Percentiles rank a stretch among this genome's conserved stretches.
phyloP scores from a whole-genome alignment of 2,888 invertebrate genomes.

The Chymomyza fuscimana region DNA sequence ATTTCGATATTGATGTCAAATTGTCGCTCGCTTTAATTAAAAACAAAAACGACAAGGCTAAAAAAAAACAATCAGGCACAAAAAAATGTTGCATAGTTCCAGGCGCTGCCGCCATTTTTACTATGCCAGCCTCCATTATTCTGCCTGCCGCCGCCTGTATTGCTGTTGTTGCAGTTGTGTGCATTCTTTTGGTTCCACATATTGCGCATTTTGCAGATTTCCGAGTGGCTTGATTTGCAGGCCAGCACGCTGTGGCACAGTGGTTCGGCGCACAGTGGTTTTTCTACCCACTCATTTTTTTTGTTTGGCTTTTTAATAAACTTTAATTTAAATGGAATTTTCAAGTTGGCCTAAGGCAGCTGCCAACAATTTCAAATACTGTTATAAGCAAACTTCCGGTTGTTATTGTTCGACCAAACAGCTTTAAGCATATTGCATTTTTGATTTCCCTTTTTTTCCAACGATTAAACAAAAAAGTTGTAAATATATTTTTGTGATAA shows the following conservation, averaged over 20 bases:
- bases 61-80: neutral
- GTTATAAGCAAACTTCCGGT: constrained; percentile 14
- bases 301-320: neutral
- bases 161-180: constrained; percentile 8
- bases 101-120: neutral
- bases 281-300: neutral
- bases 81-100: neutral
- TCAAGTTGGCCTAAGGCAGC: neutral
- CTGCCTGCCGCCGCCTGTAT: neutral
- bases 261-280: neutral
- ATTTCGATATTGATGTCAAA: constrained; percentile 75
- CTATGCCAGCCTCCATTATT: neutral
- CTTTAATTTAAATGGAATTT: neutral
- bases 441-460: too few relatives aligned
- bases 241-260: constrained; percentile 32
- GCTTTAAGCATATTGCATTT: neutral
- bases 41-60: constrained; percentile 40
- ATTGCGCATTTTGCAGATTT: constrained; percentile 29
- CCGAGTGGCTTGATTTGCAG: constrained; percentile 43
- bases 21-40: constrained; percentile 71
- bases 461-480: too few relatives aligned
- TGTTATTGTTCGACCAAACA: neutral
- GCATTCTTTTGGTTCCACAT: constrained; percentile 20
- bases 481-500: too few relatives aligned
- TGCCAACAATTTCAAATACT: neutral